Base-by-base conservation (phyloP, 2,113 vertebrate species). In the Phylloscopus whistleri region DNA sequence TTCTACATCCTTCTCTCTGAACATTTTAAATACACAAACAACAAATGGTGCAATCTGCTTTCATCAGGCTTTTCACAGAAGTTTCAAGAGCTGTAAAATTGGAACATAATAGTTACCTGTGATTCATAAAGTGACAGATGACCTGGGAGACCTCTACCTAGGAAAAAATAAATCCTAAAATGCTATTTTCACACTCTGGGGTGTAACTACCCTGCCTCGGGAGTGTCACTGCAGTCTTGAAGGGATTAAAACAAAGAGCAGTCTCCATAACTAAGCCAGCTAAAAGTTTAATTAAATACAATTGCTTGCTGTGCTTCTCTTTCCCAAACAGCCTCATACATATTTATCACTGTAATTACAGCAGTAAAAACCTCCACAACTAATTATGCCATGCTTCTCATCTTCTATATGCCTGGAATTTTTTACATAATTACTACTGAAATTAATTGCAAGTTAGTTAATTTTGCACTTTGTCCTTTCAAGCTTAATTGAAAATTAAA, bases 391-490 rank as follows among this genome's bases (percentile, higher is more conserved):
- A 87, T 19, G 68, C 87, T 97, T 93, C 90, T 97, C 95, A 93
- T 97, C 97, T 97, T 97, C 94, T 96, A 96, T 95, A 97, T 94
- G 97, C 93, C 89, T 96, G 52, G 96, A 97, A 94, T 96, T 97
- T 98, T 96, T 95, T 97, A 95, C 96, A 97, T 98, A 98, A 98
- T 98, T 97, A 97, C 93, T 95, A 92, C 87, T 93, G 95, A 98
- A 98, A 98, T 98, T 98, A 98, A 98, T 98, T 98, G 97, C 91
- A 93, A 98, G 97, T 98, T 98, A 96, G 96, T 98, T 97, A 97
- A 98, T 98, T 98, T 96, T 96, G 95, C 94, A 97, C 95, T 98
- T 96, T 97, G 96, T 97, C 97, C 94, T 96, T 97, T 97, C 92
- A 96, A 96, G 88, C 95, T 93, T 97, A 97, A 98, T 97, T 97